These are phyloP conservation scores for Oxygymnocypris stewartii DNA, from an alignment of 2,113 vertebrate species.

Conservation along the genomic window DNA sequence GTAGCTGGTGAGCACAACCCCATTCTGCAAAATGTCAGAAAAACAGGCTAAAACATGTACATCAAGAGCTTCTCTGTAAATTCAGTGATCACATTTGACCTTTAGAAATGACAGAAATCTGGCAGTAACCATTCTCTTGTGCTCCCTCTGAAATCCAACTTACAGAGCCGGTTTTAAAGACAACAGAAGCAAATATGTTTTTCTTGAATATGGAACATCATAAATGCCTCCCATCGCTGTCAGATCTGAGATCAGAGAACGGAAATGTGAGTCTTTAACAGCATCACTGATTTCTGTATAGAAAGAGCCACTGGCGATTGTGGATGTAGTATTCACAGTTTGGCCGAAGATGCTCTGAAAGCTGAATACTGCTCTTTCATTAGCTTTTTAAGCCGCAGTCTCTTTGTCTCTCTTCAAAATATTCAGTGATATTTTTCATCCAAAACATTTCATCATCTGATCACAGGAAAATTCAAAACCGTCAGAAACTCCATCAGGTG, in stretches of 20 bases:
- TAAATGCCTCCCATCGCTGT: constrained; percentile 36
- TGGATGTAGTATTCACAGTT: constrained; percentile 65
- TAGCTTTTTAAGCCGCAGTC: neutral
- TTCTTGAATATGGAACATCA: constrained; percentile 41
- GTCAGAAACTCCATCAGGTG: neutral
- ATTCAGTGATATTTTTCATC: neutral
- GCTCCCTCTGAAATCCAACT: constrained; percentile 46
- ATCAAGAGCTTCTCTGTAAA: constrained; percentile 50
- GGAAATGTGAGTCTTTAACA: constrained; percentile 26
- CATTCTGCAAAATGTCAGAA: constrained; percentile 36
- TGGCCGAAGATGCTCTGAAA: constrained; percentile 64
- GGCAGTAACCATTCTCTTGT: neutral
- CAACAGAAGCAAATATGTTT: constrained; percentile 37
- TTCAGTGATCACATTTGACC: constrained; percentile 53
- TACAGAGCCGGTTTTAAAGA: constrained; percentile 36
- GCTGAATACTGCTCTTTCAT: constrained; percentile 71
- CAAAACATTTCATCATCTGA: constrained; percentile 4
- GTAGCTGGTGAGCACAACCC: constrained; percentile 39
- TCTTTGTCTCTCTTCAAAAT: constrained; percentile 1
- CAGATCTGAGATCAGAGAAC: constrained; percentile 33
- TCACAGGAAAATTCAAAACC: neutral
- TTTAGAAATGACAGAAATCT: constrained; percentile 47
- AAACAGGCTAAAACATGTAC: too few relatives aligned
- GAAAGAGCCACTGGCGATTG: constrained; percentile 68
- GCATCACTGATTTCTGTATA: constrained; percentile 63